Percentiles rank a stretch among this genome's conserved stretches.
These are phyloP conservation scores for Myotis pilosus DNA, from an alignment of 2,797 vertebrate genomes.

Conservation along the genomic window DNA sequence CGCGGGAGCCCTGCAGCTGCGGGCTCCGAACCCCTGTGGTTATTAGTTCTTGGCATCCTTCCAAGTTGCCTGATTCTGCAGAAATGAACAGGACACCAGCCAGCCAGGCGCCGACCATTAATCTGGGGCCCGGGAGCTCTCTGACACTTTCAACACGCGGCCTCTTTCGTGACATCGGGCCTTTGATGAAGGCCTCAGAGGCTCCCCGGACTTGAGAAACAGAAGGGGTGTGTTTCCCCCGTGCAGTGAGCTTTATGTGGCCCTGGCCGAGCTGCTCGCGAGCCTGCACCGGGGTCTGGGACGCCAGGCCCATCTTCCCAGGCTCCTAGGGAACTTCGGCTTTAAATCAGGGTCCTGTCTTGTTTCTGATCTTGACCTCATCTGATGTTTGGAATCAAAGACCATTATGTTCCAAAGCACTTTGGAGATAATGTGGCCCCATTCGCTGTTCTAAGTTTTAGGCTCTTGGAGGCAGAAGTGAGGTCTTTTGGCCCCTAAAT, in stretches of 20 bases:
- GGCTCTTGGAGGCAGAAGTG: not conserved
- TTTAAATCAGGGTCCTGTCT: not conserved
- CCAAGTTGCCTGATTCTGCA: not conserved
- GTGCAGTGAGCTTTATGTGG: rapidly evolving
- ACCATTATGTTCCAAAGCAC: rapidly evolving
- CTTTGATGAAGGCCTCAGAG: not conserved
- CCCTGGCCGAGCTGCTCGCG: rapidly evolving
- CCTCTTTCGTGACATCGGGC: not conserved
- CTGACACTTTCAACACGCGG: not conserved
- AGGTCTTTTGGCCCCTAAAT: not conserved
- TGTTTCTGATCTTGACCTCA: not conserved
- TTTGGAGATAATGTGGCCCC: rapidly evolving
- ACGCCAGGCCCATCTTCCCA: not conserved
- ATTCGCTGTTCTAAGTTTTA: not conserved
- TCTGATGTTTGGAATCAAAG: not conserved
- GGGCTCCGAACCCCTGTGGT: not conserved
- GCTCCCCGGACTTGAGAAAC: not conserved
- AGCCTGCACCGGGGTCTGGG: not conserved
- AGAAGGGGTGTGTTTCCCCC: not conserved
- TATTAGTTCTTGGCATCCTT: not conserved
- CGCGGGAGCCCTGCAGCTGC: rapidly evolving
- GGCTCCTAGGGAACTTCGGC: not conserved
- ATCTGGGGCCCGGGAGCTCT: not conserved
- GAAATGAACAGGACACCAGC: constrained; percentile 2
- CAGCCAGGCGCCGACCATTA: not conserved